Percentiles rank a stretch among this genome's conserved stretches.
phyloP scores from a whole-genome alignment of 1,140 invertebrate genomes.

The Phocides pigmalion region DNA sequence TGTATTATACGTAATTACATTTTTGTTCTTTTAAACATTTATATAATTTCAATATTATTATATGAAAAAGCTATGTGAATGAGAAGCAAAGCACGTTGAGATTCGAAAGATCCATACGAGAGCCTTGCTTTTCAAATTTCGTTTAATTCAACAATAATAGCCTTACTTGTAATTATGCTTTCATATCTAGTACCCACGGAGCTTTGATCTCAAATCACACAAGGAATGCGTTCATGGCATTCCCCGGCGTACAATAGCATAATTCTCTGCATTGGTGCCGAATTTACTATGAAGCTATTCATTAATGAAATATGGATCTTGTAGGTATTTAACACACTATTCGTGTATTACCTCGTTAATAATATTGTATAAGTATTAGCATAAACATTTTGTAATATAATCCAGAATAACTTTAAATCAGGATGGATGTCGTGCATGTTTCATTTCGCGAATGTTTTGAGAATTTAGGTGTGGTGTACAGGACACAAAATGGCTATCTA shows the following conservation, averaged over 20 bases:
- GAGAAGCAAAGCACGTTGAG: too few species aligned
- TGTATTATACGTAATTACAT: too few species aligned
- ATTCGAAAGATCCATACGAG: conserved; percentile 26
- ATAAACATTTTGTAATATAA: background rate
- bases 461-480: too few species aligned
- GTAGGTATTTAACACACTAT: conserved; percentile 4
- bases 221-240: conserved; percentile 45
- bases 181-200: conserved; percentile 44
- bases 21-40: too few species aligned
- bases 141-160: conserved; percentile 30
- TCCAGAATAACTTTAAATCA: too few species aligned
- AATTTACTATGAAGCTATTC: conserved; percentile 41
- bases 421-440: too few species aligned
- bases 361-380: background rate
- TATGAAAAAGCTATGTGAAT: too few species aligned
- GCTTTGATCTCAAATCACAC: conserved; percentile 48
- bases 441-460: too few species aligned
- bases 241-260: conserved; percentile 43
- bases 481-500: too few species aligned
- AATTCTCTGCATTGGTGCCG: conserved; percentile 47
- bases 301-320: conserved; percentile 44
- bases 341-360: background rate
- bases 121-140: conserved; percentile 32
- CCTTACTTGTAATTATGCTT: conserved; percentile 31
- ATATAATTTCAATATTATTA: too few species aligned